These are phyloP conservation scores for Trididemnum nubilum DNA, from an alignment of 23 tunicate genomes.

Conservation along the genomic window DNA sequence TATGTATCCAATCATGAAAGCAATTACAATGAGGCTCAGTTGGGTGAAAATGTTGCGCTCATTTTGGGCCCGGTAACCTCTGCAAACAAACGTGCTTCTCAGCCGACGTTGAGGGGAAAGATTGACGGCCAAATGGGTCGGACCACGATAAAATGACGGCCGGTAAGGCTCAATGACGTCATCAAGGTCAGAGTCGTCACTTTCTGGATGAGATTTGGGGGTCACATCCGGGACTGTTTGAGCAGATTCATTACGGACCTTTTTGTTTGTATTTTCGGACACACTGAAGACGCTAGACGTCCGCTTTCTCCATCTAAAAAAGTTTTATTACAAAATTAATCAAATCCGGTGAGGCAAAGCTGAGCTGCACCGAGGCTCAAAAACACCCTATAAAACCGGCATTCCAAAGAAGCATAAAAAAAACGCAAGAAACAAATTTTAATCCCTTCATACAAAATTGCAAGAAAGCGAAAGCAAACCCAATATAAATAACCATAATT, in stretches of 20 bases:
- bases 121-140: background rate
- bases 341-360: too few relatives aligned
- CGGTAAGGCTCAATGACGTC: too few relatives aligned
- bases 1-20: conserved; percentile 66
- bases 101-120: background rate
- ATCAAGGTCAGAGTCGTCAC: background rate
- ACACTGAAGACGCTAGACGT: background rate
- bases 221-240: background rate
- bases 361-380: too few relatives aligned
- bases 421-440: too few relatives aligned
- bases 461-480: too few relatives aligned
- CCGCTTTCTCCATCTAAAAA: background rate
- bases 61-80: background rate
- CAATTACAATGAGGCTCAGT: conserved; percentile 53
- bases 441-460: too few relatives aligned
- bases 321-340: too few relatives aligned
- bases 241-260: background rate
- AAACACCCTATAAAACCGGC: too few relatives aligned
- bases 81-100: background rate
- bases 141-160: background rate
- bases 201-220: background rate
- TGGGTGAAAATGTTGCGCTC: conserved; percentile 49
- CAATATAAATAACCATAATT: too few relatives aligned
- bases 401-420: too few relatives aligned
- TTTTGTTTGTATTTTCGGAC: background rate